Conservation (phyloP, 2,888 invertebrate species). For the Malthinus flaveolus region DNA sequence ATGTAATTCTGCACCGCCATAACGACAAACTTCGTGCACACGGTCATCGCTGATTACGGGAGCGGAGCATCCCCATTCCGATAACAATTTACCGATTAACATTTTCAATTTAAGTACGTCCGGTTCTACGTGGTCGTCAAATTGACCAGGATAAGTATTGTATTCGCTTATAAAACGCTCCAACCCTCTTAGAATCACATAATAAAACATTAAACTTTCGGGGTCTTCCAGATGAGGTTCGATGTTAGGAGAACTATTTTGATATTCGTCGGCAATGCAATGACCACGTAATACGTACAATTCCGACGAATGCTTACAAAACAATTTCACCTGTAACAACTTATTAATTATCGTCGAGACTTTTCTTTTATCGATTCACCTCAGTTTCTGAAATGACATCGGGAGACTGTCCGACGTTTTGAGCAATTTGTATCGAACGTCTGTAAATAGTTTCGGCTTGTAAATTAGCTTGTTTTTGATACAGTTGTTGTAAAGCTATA, state of each 20-base stretch:
- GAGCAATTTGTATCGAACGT: slow-evolving; percentile 77
- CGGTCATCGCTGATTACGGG: slow-evolving; percentile 82
- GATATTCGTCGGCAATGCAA: slow-evolving; percentile 81
- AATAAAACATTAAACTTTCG: slow-evolving; percentile 85
- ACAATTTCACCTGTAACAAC: slow-evolving; percentile 66
- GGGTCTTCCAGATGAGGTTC: slow-evolving; percentile 69
- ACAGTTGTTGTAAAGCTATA: slow-evolving; percentile 85
- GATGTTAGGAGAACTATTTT: slow-evolving; percentile 51
- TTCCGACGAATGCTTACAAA: slow-evolving; percentile 87
- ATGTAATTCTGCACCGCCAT: slow-evolving; percentile 94
- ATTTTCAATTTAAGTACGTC: slow-evolving; percentile 87
- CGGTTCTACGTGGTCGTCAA: slow-evolving; percentile 81
- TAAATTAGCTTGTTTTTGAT: slow-evolving; percentile 78
- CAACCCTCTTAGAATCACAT: slow-evolving; percentile 86
- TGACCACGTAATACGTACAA: slow-evolving; percentile 79
- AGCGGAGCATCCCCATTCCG: slow-evolving; percentile 81
- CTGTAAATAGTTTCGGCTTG: slow-evolving; percentile 83
- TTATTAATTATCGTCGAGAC: not conserved
- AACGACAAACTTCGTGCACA: slow-evolving; percentile 93
- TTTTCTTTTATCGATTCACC: slow-evolving; percentile 32
- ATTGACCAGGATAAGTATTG: slow-evolving; percentile 87
- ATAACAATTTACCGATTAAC: slow-evolving; percentile 68
- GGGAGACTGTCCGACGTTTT: slow-evolving; percentile 74
- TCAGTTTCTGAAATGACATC: slow-evolving; percentile 77
- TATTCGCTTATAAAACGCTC: slow-evolving; percentile 89